These are phyloP conservation scores for Microtus ochrogaster DNA, from an alignment of 2,113 vertebrate genomes.

Conservation along the genomic window DNA sequence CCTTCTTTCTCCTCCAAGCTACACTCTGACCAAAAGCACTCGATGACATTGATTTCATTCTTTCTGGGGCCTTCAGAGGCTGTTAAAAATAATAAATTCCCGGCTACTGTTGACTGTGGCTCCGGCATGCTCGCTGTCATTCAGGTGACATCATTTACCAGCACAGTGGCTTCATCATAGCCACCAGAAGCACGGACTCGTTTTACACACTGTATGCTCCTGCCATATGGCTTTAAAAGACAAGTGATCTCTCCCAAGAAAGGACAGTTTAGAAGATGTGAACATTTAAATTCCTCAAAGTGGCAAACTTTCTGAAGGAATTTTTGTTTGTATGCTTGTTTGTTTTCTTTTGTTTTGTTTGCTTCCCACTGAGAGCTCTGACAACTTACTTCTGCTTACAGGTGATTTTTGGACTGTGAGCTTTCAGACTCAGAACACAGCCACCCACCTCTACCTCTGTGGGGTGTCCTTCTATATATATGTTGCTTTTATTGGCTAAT, in stretches of 20 bases:
- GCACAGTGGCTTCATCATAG: not conserved
- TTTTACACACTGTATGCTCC: not conserved
- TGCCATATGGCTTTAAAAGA: constrained; percentile 16
- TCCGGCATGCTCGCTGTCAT: not conserved
- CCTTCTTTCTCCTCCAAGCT: not conserved
- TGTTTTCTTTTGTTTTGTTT: not conserved
- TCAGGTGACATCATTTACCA: not conserved
- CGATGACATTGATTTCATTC: not conserved
- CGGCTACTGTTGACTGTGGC: not conserved
- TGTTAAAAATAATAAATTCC: not conserved
- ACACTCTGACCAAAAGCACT: not conserved
- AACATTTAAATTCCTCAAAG: constrained; percentile 5
- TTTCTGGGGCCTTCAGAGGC: not conserved
- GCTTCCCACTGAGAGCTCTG: not conserved
- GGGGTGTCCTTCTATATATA: too few relatives aligned
- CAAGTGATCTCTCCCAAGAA: constrained; percentile 36
- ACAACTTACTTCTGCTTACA: not conserved
- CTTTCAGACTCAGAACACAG: not conserved
- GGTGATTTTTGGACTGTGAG: not conserved
- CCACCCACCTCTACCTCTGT: too few relatives aligned
- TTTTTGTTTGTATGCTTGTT: not conserved
- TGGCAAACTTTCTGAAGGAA: not conserved
- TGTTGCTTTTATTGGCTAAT: too few relatives aligned
- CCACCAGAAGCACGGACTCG: not conserved
- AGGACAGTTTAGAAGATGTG: not conserved